Evolutionary conservation across 2,113 vertebrate species (phyloP).

Genomic region (Periophthalmodon schlosseri): DNA sequence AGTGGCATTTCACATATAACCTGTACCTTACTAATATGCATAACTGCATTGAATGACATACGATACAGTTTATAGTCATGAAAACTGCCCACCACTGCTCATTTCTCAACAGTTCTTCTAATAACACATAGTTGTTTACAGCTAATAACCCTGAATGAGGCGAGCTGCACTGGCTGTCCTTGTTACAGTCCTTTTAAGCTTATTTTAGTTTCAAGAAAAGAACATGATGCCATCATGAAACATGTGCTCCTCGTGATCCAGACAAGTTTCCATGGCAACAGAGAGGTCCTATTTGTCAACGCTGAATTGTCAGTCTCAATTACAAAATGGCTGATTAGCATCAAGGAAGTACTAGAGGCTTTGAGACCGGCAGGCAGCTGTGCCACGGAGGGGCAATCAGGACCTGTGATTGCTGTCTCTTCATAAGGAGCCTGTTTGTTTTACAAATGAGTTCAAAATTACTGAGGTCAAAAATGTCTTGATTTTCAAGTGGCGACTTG

Average conservation of each 20-base stretch:
- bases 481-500: constrained; percentile 30
- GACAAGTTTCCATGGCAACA: constrained; percentile 72
- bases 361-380: constrained; percentile 74
- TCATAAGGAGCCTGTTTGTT: constrained; percentile 68
- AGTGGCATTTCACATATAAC: no score
- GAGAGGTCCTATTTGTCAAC: constrained; percentile 33
- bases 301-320: constrained; percentile 65
- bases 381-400: constrained; percentile 67
- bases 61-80: background rate
- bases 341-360: constrained; percentile 69
- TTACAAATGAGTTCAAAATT: constrained; percentile 53
- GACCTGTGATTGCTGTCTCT: constrained; percentile 69
- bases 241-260: constrained; percentile 44
- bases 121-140: background rate
- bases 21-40: no score
- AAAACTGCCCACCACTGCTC: no score
- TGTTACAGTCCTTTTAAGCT: constrained; percentile 13
- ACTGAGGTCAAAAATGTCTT: constrained; percentile 40
- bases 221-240: constrained; percentile 44
- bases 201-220: constrained; percentile 33
- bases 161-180: background rate
- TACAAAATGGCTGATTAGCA: constrained; percentile 76
- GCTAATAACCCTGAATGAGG: background rate
- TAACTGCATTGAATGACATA: no score
- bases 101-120: background rate